Evolutionary conservation across 2,797 vertebrate genomes (phyloP).

Genomic region (Tragelaphus eurycerus): DNA sequence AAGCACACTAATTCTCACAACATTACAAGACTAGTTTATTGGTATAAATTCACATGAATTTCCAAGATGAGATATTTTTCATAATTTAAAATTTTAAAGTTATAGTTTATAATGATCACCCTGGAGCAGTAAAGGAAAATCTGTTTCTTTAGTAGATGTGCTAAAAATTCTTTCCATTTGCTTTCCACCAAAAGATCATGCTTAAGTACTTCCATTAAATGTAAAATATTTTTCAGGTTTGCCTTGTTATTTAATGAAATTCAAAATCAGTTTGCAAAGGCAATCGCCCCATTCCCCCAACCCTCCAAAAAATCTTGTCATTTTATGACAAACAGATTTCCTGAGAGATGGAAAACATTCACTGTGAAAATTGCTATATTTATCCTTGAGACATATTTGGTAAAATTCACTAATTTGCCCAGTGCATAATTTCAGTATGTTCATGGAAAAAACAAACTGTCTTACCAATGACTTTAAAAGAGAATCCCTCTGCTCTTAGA

Average conservation of each 20-base stretch:
- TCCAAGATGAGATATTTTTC: conserved; percentile 66
- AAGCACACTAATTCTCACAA: conserved; percentile 72
- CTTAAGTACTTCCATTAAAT: conserved; percentile 71
- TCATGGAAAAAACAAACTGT: conserved; percentile 76
- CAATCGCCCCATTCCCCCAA: conserved; percentile 54
- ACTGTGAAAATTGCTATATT: conserved; percentile 80
- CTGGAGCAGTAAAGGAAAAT: conserved; percentile 63
- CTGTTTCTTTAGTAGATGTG: conserved; percentile 69
- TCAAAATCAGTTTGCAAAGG: conserved; percentile 77
- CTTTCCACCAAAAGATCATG: conserved; percentile 65
- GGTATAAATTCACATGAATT: conserved; percentile 67
- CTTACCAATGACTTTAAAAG: conserved; percentile 72
- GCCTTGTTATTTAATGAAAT: conserved; percentile 74
- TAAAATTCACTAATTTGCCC: conserved; percentile 80
- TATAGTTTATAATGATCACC: conserved; percentile 60
- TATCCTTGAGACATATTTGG: conserved; percentile 79
- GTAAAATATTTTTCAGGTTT: conserved; percentile 75
- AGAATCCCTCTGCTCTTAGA: conserved; percentile 70
- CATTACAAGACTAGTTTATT: conserved; percentile 56
- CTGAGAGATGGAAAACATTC: conserved; percentile 79
- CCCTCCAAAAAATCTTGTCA: conserved; percentile 74
- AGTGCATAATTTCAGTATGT: conserved; percentile 81
- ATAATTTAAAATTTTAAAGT: conserved; percentile 72
- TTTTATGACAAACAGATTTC: conserved; percentile 80
- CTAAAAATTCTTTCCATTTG: conserved; percentile 64